Percentiles rank a stretch among this genome's conserved stretches.
These are phyloP conservation scores for Alsophila aescularia DNA, from an alignment of 2,888 invertebrate species.

Conservation along the genomic window DNA sequence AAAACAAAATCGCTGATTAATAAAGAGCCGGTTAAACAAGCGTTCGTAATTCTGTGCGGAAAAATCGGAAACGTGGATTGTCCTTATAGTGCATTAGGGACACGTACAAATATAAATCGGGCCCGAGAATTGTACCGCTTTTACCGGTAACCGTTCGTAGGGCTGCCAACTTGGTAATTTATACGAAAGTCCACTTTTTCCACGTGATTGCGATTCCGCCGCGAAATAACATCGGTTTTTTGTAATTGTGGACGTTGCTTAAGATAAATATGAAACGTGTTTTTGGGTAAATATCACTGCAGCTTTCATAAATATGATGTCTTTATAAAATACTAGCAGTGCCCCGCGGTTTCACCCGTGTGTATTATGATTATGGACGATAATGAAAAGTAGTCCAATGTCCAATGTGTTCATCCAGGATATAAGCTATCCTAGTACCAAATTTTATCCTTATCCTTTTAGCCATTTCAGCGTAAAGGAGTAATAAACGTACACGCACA, in stretches of 20 bases:
- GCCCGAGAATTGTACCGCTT: constrained; percentile 43
- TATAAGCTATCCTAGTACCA: no score
- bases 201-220: constrained; percentile 20
- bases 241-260: constrained; percentile 16
- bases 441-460: no score
- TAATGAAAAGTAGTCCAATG: no score
- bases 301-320: constrained; percentile 7
- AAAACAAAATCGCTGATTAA: constrained; percentile 76
- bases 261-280: constrained; percentile 7
- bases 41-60: constrained; percentile 37
- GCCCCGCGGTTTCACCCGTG: no score
- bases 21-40: constrained; percentile 62
- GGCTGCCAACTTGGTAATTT: constrained; percentile 34
- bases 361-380: no score
- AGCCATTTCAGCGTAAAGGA: no score
- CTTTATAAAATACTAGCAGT: no score
- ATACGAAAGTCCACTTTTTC: constrained; percentile 29
- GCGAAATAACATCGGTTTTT: constrained; percentile 25
- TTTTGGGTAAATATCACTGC: constrained; percentile 1
- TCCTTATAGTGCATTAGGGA: constrained; percentile 62
- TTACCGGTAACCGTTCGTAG: constrained; percentile 39
- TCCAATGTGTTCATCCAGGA: no score
- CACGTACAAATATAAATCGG: constrained; percentile 50
- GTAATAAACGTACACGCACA: no score
- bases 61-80: constrained; percentile 59